Evolutionary conservation across 1,140 invertebrate species (phyloP), one percentile per base, ranked within the genome.

Genomic region (Armadillidium nasatum): DNA sequence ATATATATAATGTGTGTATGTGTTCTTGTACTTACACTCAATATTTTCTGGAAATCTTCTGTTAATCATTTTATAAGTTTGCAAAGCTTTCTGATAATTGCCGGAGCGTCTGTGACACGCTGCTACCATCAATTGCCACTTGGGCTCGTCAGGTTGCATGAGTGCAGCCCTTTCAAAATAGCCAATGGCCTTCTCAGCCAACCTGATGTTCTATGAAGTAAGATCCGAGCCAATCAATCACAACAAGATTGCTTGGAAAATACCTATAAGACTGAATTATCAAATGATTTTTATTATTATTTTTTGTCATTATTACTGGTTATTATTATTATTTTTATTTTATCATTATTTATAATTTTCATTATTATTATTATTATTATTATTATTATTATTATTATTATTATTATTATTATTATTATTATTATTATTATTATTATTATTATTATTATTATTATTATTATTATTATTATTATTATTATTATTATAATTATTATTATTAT

Each of bases 211-310:
- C 93, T 74, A 96, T 91, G 82, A 94, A 95, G 84, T 97, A 96
- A 0, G 93, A 92, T 67, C 93, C 94, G 43, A 98, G 87, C 90
- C 95, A 97, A 83, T 95, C 92, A 76, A 97, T 93, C 0, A 94
- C 93, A 75, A 91, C 89, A 68, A 96, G 89, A 85, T 94, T 93
- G 50, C 93, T 93, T 71, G 96, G 95, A 84, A 93, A 94, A 83
- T 93, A 92, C 81, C 94, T 89, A 85, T 92, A 94, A 7, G 94
- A 92, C 90, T 94, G 81, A 78, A 85, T n/a, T n/a, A n/a, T n/a
- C n/a, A n/a, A n/a, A n/a, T n/a, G n/a, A n/a, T n/a, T 54, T 22
- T 23, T 7, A 72, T n/a, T 33, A 7, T 22, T 72, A 72, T 10
- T 72, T 83, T 44, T 79, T 72, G 76, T 33, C 71, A 72, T n/a